Conservation (phyloP, 2,797 vertebrate species). For the Acrossocheilus fasciatus region DNA sequence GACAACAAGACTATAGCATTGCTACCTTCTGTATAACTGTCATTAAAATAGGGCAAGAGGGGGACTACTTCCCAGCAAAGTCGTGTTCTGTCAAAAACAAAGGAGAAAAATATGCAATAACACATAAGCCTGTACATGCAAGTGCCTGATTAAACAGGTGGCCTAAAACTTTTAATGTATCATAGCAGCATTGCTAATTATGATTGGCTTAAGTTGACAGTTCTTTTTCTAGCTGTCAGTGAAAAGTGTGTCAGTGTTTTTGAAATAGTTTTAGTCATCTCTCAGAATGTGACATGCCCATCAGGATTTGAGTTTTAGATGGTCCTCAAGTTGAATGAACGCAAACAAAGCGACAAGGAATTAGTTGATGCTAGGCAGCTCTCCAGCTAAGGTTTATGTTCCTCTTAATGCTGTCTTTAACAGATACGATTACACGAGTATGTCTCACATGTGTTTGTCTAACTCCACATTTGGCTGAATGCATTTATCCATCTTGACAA, state of each 20-base stretch:
- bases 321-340: slow-evolving; percentile 82
- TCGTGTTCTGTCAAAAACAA: slow-evolving; percentile 1
- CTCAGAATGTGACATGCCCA: slow-evolving; percentile 78
- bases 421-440: slow-evolving; percentile 85
- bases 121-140: neutral
- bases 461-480: slow-evolving; percentile 81
- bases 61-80: neutral
- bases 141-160: slow-evolving; percentile 42
- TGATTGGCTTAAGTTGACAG: slow-evolving; percentile 39
- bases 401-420: slow-evolving; percentile 84
- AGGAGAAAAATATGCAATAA: neutral
- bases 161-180: slow-evolving; percentile 29
- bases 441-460: slow-evolving; percentile 82
- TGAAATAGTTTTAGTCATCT: slow-evolving; percentile 80
- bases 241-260: slow-evolving; percentile 45
- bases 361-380: slow-evolving; percentile 79
- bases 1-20: neutral
- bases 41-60: slow-evolving; percentile 9
- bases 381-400: slow-evolving; percentile 83
- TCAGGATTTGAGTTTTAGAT: slow-evolving; percentile 77
- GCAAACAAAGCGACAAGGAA: slow-evolving; percentile 80
- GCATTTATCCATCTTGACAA: slow-evolving; percentile 83
- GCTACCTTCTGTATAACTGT: neutral
- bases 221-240: slow-evolving; percentile 44
- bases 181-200: slow-evolving; percentile 43